phyloP scores from a whole-genome alignment of 2,113 vertebrate species.

The Scatophagus argus region DNA sequence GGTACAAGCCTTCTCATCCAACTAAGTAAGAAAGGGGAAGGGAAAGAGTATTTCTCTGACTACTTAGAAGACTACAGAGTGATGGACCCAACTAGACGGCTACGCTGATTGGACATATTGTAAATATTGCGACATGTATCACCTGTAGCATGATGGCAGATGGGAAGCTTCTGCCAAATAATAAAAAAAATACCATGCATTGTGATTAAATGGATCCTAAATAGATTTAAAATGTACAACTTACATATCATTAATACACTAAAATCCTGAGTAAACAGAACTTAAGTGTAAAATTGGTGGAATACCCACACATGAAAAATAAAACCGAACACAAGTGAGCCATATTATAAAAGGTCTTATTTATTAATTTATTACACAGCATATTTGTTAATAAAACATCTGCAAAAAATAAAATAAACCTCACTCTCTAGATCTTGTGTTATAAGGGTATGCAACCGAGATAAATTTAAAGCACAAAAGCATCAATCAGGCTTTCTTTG shows the following conservation, averaged over 20 bases:
- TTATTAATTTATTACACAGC: constrained; percentile 78
- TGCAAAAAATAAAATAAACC: constrained; percentile 81
- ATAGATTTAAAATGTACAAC: too few species aligned
- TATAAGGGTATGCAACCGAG: constrained; percentile 64
- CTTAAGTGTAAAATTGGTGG: background rate
- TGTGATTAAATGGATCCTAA: too few species aligned
- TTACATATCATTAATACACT: background rate
- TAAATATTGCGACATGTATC: too few species aligned
- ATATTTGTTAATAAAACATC: constrained; percentile 84
- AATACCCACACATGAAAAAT: background rate
- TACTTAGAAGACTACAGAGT: too few species aligned
- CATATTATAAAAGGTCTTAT: constrained; percentile 79
- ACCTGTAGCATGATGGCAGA: too few species aligned
- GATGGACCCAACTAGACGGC: too few species aligned
- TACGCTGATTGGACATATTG: too few species aligned
- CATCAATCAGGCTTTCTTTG: constrained; percentile 72
- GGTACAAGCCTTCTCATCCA: too few species aligned
- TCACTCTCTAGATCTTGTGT: constrained; percentile 61
- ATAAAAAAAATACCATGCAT: too few species aligned
- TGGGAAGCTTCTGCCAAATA: too few species aligned
- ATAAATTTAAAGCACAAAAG: constrained; percentile 67
- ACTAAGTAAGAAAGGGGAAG: too few species aligned
- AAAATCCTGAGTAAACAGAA: background rate
- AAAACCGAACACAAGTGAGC: constrained; percentile 35
- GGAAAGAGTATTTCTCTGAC: too few species aligned